Percentiles rank a stretch among this genome's conserved stretches.
phyloP scores from a whole-genome alignment of 2,888 invertebrate genomes.

The Camptogramma bilineatum region DNA sequence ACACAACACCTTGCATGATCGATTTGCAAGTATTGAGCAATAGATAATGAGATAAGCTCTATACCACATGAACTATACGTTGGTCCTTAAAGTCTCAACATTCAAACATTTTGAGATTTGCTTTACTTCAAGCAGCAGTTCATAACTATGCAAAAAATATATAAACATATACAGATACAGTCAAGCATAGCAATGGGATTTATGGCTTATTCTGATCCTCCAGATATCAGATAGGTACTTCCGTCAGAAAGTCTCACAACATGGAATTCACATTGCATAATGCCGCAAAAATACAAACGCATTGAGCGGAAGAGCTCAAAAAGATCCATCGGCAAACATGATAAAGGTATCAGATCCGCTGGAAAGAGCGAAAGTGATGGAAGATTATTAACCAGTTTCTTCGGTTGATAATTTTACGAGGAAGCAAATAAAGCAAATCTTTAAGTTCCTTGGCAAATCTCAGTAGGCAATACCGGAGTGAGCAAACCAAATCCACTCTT shows the following conservation, averaged over 20 bases:
- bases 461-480: constrained; percentile 6
- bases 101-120: no score
- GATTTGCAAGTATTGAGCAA: constrained; percentile 13
- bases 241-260: constrained; percentile 3
- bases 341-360: constrained; percentile 40
- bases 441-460: constrained; percentile 6
- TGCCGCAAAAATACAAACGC: constrained; percentile 7
- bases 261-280: constrained; percentile 24
- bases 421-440: constrained; percentile 10
- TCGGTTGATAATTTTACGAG: constrained; percentile 5
- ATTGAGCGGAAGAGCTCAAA: constrained; percentile 23
- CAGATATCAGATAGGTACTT: constrained; percentile 2
- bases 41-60: constrained; percentile 1
- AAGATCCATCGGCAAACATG: constrained; percentile 24
- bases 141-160: no score
- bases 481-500: constrained; percentile 6
- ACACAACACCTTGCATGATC: constrained; percentile 2
- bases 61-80: neutral
- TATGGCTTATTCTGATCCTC: neutral
- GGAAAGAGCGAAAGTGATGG: constrained; percentile 42
- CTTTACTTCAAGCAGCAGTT: no score
- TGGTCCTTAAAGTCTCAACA: no score
- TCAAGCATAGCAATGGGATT: no score
- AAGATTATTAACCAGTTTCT: constrained; percentile 30
- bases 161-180: no score